Evolutionary conservation across 2,113 vertebrate species (phyloP), one percentile per base, ranked within the genome.

Genomic region (Neolamprologus devosi): DNA sequence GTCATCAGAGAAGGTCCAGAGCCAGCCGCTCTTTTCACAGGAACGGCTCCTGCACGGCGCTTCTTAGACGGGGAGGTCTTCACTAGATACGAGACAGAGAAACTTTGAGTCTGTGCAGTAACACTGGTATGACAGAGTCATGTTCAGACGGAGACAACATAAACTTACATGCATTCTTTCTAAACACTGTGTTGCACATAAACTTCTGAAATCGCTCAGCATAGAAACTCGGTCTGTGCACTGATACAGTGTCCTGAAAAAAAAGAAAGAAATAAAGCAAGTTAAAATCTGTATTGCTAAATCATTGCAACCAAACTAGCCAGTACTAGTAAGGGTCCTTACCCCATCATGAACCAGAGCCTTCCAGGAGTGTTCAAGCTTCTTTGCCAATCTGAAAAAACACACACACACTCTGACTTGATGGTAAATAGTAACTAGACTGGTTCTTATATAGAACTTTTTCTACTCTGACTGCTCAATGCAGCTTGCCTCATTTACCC

Each of bases 281-380:
- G 10, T 90, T 85, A 55, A 40, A 3, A n/a, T 33, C 7, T 83
- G 13, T 30, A 37, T 40, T 40, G 37, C 4, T 13, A 51, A 35
- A 63, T 45, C 30, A 54, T 2, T 10, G n/a, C 19, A 47, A 70
- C 8, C 47, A 13, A 28, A 49, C n/a, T 73, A 53, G 45, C 2
- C 9, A 17, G 63, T 28, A 12, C 23, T 8, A 51, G 26, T 26
- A 23, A 60, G 11, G 14, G 7, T 6, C 4, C 97, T 96, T 88
- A 99, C 98, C 96, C 98, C 98, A 17, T 99, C 98, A 5, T 99
- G 97, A 12, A 99, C 97, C 12, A 99, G 94, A 5, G 98, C 97
- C 90, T 99, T 99, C 98, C 98, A 99, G 0, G 98, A 98, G 89
- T 99, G 98, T 87, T 99, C 98, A 92, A 99, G 94, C 92, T 96